Evolutionary conservation across 2,113 vertebrate genomes (phyloP).

Genomic region (Halcyon malimbica): DNA sequence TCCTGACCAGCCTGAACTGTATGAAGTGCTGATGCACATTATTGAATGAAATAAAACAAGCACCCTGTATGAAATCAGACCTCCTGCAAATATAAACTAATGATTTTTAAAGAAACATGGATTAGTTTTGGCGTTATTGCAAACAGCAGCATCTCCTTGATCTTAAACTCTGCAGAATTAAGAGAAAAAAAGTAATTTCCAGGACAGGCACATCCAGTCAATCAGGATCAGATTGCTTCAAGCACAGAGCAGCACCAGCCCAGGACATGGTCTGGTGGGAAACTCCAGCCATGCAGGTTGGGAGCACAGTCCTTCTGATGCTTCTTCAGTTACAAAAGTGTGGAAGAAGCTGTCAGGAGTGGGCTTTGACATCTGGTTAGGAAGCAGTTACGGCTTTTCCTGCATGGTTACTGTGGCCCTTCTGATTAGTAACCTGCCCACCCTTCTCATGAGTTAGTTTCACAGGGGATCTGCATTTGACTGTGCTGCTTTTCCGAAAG

Average conservation of each 20-base stretch:
- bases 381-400: not conserved
- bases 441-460: not conserved
- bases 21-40: not conserved
- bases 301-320: accelerated
- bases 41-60: not conserved
- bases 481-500: not conserved
- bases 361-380: not conserved
- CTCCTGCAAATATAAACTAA: not conserved
- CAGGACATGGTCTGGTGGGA: not conserved
- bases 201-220: not conserved
- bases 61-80: not conserved
- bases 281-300: not conserved
- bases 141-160: not conserved
- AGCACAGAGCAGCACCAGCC: accelerated
- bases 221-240: not conserved
- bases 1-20: not conserved
- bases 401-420: not conserved
- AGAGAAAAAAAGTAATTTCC: not conserved
- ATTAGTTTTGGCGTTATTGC: not conserved
- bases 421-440: not conserved
- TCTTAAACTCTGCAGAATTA: not conserved
- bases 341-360: not conserved
- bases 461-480: not conserved
- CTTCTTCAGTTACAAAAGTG: accelerated
- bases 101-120: not conserved